Conservation (phyloP, 2,888 invertebrate species). For the Carabus problematicus region DNA sequence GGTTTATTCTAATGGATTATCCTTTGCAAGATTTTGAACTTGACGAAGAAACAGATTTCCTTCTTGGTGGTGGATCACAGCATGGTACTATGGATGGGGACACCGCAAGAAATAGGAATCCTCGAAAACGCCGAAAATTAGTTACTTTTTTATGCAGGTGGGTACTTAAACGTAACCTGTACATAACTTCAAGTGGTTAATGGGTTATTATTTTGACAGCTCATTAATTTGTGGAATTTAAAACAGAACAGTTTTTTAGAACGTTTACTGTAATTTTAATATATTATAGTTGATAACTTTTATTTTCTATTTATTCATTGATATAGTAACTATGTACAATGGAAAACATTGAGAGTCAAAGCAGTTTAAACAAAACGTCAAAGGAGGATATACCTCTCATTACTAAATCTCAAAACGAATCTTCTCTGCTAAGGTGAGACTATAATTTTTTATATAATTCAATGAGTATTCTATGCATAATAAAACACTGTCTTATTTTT, state of each 20-base stretch:
- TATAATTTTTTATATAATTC: background rate
- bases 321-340: constrained; percentile 46
- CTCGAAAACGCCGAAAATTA: constrained; percentile 52
- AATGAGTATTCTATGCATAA: background rate
- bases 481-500: background rate
- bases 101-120: constrained; percentile 53
- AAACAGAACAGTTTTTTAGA: background rate
- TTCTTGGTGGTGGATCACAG: constrained; percentile 54
- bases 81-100: constrained; percentile 59
- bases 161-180: constrained; percentile 38
- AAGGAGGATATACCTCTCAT: constrained; percentile 76
- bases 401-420: constrained; percentile 67
- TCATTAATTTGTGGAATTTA: constrained; percentile 20
- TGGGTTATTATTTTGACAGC: constrained; percentile 24
- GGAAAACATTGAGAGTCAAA: constrained; percentile 58
- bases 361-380: constrained; percentile 56
- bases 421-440: constrained; percentile 67
- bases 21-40: constrained; percentile 59
- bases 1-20: constrained; percentile 55
- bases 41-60: constrained; percentile 59
- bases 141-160: constrained; percentile 55
- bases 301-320: too few relatives aligned
- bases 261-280: constrained; percentile 1
- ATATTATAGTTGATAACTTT: too few relatives aligned
- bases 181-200: constrained; percentile 22